Base-by-base conservation (phyloP, 2,888 invertebrate species). In the Drosophila mimica region DNA sequence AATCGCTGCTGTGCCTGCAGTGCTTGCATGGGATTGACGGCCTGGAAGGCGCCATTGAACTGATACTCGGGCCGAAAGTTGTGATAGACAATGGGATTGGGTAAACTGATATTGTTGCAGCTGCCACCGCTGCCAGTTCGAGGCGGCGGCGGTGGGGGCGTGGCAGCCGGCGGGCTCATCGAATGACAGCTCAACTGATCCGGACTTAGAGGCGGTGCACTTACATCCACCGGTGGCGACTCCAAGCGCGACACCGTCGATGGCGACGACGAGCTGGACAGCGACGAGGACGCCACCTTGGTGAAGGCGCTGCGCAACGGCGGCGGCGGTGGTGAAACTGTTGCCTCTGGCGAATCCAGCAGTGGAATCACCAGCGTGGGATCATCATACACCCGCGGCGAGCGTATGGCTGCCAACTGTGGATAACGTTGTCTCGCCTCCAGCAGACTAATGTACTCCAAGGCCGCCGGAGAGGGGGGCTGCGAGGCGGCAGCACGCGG, bases 171-270 rank as follows among this genome's bases (percentile, higher is more conserved):
- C 3, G 97, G 97, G 91, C 97, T 97, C 71, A 97, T 94, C 46
- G 97, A 97, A 88, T 97, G 96, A 82, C 97, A 97, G 74, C 96
- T 95, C 54, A 96, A 93, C 81, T 95, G 95, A 83, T 97, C 97
- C 0, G 97, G 97, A 76, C 97, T 97, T 28, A 96, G 94, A 0
- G 96, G 96, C 1, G 96, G 95, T 28, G 96, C 94, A 0, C 96
- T 96, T 11, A 96, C 95, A 79, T 92, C 92, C 76, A 96, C 82
- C 43, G 95, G 93, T 13, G 92, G 93, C 13, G 92, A 93, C 63
- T 92, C 92, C 54, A 83, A 91, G 61, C 71, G 93, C 38, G 84
- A 88, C 4, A 83, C 81, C 17, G 79, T 80, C 34, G 87, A 87
- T 0, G 88, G 83, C 7, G 86, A 89, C 11, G 85, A 83, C 0